phyloP scores from a whole-genome alignment of 2,797 vertebrate species.

The Melanotaenia parkinsoni region DNA sequence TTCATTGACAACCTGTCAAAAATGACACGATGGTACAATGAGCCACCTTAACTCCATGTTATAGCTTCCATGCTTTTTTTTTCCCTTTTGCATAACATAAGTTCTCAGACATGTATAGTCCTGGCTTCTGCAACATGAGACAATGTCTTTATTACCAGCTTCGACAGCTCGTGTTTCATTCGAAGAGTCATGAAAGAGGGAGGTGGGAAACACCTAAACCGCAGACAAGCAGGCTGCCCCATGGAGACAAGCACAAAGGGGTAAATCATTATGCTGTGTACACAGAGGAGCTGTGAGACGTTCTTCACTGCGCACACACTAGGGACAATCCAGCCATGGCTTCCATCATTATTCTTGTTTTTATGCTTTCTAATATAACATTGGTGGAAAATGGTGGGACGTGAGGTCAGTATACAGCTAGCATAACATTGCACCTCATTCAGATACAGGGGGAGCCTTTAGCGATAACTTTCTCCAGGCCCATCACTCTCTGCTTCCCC shows the following conservation, averaged over 20 bases:
- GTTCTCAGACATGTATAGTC: slow-evolving; percentile 44
- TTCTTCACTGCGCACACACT: slow-evolving; percentile 46
- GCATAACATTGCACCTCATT: slow-evolving; percentile 53
- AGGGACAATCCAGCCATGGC: slow-evolving; percentile 50
- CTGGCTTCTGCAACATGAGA: slow-evolving; percentile 44
- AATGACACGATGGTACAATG: slow-evolving; percentile 39
- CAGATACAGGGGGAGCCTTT: slow-evolving; percentile 21
- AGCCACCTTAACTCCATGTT: slow-evolving; percentile 25
- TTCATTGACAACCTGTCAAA: slow-evolving; percentile 54
- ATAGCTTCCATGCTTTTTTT: slow-evolving; percentile 5
- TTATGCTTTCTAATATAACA: slow-evolving; percentile 51
- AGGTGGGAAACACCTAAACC: slow-evolving; percentile 65
- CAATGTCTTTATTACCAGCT: slow-evolving; percentile 45
- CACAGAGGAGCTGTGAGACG: slow-evolving; percentile 43
- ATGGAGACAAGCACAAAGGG: slow-evolving; percentile 48
- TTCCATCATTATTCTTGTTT: slow-evolving; percentile 41
- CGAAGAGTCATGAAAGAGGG: slow-evolving; percentile 59
- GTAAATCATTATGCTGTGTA: slow-evolving; percentile 59
- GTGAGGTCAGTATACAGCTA: slow-evolving; percentile 62
- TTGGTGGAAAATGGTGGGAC: slow-evolving; percentile 7
- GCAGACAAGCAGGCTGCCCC: slow-evolving; percentile 45
- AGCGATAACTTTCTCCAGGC: slow-evolving; percentile 8
- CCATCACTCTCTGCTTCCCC: slow-evolving; percentile 27
- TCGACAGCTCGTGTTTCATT: slow-evolving; percentile 62
- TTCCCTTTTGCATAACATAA: slow-evolving; percentile 42